Conservation (phyloP, 2,888 invertebrate genomes). For the Steinernema carpocapsae region DNA sequence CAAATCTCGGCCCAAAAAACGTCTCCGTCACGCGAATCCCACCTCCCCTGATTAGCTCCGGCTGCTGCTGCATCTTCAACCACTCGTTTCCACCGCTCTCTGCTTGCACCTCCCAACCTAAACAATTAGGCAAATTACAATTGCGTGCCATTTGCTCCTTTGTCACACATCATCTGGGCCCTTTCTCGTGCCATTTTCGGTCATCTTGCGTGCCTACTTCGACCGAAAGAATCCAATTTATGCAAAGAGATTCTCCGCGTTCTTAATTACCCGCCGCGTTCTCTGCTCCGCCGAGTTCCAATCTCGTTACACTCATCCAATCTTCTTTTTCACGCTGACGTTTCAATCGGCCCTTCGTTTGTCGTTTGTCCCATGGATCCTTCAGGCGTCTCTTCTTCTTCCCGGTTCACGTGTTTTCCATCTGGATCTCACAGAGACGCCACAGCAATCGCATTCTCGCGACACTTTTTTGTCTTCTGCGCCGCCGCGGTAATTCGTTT, state of each 20-base stretch:
- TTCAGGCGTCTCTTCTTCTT: too few relatives aligned
- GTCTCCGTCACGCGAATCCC: not conserved
- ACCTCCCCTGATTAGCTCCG: not conserved
- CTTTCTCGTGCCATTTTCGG: not conserved
- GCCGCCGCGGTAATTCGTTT: constrained; percentile 26
- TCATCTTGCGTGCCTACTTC: not conserved
- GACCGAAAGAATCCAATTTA: constrained; percentile 28
- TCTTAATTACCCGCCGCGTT: constrained; percentile 30
- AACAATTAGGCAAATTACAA: constrained; percentile 5
- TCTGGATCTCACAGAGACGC: not conserved
- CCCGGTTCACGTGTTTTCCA: too few relatives aligned
- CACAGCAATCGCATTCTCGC: constrained; percentile 24
- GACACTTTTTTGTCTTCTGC: constrained; percentile 32
- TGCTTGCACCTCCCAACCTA: not conserved
- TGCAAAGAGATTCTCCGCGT: constrained; percentile 30
- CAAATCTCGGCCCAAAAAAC: not conserved
- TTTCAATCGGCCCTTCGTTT: not conserved
- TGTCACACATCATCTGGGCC: not conserved
- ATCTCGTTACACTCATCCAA: not conserved
- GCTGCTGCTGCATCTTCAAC: not conserved
- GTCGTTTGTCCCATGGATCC: too few relatives aligned
- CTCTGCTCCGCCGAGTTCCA: constrained; percentile 29
- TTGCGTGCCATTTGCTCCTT: not conserved
- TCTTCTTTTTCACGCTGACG: not conserved
- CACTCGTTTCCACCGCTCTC: not conserved